These are phyloP conservation scores for Hydrozoanthus tunicans DNA, from an alignment of 64 coral and sea anemone genomes.

Conservation along the genomic window DNA sequence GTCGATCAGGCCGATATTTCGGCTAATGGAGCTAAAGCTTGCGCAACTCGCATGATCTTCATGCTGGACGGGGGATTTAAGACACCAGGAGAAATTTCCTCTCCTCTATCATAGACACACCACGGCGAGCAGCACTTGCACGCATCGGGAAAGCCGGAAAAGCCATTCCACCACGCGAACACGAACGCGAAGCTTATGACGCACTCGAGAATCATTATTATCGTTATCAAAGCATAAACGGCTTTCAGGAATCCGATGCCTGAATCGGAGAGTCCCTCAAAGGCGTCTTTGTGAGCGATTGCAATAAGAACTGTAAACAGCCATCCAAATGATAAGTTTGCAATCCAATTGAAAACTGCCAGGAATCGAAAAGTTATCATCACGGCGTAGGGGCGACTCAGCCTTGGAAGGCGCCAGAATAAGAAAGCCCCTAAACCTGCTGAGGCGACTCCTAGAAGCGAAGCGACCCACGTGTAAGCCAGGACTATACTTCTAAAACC, in stretches of 20 bases:
- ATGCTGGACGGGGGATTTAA: background rate
- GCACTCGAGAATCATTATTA: conserved; percentile 39
- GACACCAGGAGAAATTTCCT: conserved; percentile 30
- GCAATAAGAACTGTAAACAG: conserved; percentile 21
- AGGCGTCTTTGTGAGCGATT: background rate
- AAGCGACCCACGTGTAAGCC: conserved; percentile 7
- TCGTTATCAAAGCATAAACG: conserved; percentile 29
- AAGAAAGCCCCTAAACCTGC: background rate
- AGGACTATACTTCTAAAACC: background rate
- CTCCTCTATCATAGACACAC: conserved; percentile 46
- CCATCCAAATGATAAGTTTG: conserved; percentile 25
- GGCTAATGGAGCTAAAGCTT: conserved; percentile 21
- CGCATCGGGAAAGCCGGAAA: background rate
- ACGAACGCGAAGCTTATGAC: conserved; percentile 17
- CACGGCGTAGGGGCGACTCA: conserved; percentile 30
- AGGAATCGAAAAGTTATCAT: conserved; percentile 35
- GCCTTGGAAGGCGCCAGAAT: conserved; percentile 36
- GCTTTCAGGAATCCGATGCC: conserved; percentile 41
- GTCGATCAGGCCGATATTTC: background rate
- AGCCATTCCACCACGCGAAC: conserved; percentile 39
- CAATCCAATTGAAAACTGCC: conserved; percentile 6
- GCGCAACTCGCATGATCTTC: background rate
- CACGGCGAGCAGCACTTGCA: conserved; percentile 35
- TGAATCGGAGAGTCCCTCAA: conserved; percentile 26
- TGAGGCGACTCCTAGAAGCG: background rate